Base-by-base conservation (phyloP, 2,113 vertebrate species). In the Neotragus pygmaeus region DNA sequence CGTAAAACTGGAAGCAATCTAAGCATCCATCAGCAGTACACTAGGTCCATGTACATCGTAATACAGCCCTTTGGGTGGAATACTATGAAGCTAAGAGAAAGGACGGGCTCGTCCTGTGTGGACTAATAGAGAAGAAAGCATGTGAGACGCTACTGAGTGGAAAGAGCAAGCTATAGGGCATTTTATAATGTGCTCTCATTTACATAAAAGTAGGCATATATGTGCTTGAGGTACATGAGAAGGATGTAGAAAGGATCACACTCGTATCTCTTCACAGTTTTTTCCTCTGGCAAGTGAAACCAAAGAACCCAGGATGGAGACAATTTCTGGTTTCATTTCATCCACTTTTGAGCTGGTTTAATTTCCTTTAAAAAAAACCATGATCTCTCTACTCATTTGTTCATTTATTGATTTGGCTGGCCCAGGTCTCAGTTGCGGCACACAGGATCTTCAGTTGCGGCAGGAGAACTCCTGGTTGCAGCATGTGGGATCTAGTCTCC, bases 41-140 rank as follows among this genome's bases (percentile, higher is more conserved):
- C 36, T 64, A 27, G 51, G 8, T 49, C 28, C 55, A 43, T 23
- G 21, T 23, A 77, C 66, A 88, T 17, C 1, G 17, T 14, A 28
- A 4, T 3, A 8, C 0, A 11, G 2, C 23, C 19, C 0, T 30
- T 36, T 43, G 4, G 28, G 39, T 62, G 66, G 47, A 95, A 58
- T 84, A 70, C 73, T 55, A 55, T 6, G 8, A 21, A 51, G 51
- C 49, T 7, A 78, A 78, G 87, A 57, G 83, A 91, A 93, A 75
- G 89, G 58, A 62, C 1, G 2, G 2, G 14, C 10, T 28, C 0
- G 2, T 36, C 36, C 33, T 27, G 0, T 36, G 39, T 11, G 7
- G 6, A n/a, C 81, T 73, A 36, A 6, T 11, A 51, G 30, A 57
- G 39, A 60, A 84, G 28, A 78, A 27, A 16, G n/a, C 11, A 11